Base-by-base conservation (phyloP, 2,888 invertebrate genomes). In the Dasypogon diadema region DNA sequence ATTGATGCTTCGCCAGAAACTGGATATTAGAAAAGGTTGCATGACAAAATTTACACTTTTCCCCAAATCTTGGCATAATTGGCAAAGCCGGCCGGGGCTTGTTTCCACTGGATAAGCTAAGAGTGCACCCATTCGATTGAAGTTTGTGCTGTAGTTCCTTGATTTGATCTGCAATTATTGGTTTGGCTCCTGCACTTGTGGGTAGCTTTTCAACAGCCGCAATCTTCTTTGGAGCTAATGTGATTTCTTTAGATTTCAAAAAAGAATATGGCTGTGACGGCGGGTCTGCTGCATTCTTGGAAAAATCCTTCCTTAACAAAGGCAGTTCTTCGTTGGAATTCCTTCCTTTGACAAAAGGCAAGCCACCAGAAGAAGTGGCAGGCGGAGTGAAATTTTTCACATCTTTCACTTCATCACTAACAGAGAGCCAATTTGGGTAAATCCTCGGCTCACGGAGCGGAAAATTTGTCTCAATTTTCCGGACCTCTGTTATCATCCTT, bases 1-100 rank as follows among this genome's bases (percentile, higher is more conserved):
- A n/a, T 76, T 83, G 82, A 78, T 83, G 83, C n/a, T 80, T 80
- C 5, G 83, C 82, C 37, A 83, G 74, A 30, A 77, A 75, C 22
- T 81, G 80, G 16, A 42, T 16, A 54, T 78, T 78, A n/a, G 55
- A 48, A 58, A 78, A 79, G 1, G n/a, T 8, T 63, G 63, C 60
- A 1, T 5, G 10, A 42, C 79, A 73, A 58, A 24, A 73, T 24
- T 73, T 56, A 21, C 73, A 73, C 6, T 56, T 37, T n/a, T 54
- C 54, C 1, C 54, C 37, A 70, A 34, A 21, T 18, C 46, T 51
- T 14, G 37, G 6, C 6, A 26, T 16, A 16, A 21, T 51, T 24
- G 34, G 14, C 51, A 54, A 1, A 2, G 56, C 42, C 16, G 16
- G 37, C n/a, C 21, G 18, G 0, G 16, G 2, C 46, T 74, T 74